These are phyloP conservation scores for Megalopta genalis DNA, from an alignment of 1,140 invertebrate species.

Conservation along the genomic window DNA sequence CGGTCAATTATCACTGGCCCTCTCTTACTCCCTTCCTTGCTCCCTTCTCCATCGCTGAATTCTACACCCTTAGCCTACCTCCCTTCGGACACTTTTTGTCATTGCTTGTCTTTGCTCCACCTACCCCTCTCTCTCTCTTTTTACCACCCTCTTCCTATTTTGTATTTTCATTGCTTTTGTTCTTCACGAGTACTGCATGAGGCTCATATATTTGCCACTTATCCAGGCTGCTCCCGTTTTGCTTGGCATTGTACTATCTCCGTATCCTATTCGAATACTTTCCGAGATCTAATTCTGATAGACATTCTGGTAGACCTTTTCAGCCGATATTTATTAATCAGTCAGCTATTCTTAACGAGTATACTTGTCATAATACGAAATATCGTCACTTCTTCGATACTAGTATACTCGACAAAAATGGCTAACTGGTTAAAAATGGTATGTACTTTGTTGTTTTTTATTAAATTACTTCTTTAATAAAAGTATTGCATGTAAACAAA, in stretches of 20 bases:
- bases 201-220: not conserved
- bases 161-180: not conserved
- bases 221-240: not conserved
- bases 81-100: not conserved
- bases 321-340: no score
- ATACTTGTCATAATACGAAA: no score
- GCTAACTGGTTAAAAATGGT: no score
- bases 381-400: no score
- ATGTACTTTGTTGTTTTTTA: no score
- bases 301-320: not conserved
- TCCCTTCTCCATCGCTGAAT: not conserved
- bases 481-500: no score
- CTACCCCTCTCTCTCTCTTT: not conserved
- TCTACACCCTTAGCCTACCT: not conserved
- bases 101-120: not conserved
- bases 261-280: not conserved
- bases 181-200: not conserved
- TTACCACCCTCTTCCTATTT: not conserved
- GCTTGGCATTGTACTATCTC: not conserved
- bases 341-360: no score
- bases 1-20: slow-evolving; percentile 60
- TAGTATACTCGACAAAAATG: no score
- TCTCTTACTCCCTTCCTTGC: slow-evolving; percentile 1
- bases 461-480: no score
- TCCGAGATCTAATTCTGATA: not conserved